phyloP scores from a whole-genome alignment of 2,113 vertebrate genomes.

The Takifugu flavidus region DNA sequence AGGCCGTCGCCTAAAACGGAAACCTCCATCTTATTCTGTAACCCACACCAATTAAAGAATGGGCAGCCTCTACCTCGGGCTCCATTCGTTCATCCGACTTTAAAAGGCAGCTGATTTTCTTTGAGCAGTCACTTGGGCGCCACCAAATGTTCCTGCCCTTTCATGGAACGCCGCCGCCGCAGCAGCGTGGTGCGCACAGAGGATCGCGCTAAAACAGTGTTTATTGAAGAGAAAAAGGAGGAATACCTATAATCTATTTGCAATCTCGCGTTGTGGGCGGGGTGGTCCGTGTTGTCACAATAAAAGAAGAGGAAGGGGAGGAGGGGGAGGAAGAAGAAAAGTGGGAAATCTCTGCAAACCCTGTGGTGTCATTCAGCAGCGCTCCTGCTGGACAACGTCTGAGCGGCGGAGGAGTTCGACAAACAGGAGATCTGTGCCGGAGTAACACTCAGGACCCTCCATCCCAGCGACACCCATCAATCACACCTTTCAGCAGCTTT shows the following conservation, averaged over 20 bases:
- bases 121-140: slow-evolving; percentile 12
- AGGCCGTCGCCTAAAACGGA: not conserved
- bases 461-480: slow-evolving; percentile 3
- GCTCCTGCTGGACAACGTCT: slow-evolving; percentile 61
- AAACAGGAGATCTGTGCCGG: slow-evolving; percentile 34
- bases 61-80: not conserved
- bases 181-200: not conserved
- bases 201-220: not conserved
- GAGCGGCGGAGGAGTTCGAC: slow-evolving; percentile 33
- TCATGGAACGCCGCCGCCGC: slow-evolving; percentile 27
- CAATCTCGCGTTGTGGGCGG: slow-evolving; percentile 37
- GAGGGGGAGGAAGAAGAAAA: slow-evolving; percentile 2
- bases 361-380: slow-evolving; percentile 62
- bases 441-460: slow-evolving; percentile 7
- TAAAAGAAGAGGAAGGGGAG: not conserved
- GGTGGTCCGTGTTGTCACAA: slow-evolving; percentile 35
- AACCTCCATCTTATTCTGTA: not conserved
- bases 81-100: slow-evolving; percentile 23
- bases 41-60: slow-evolving; percentile 3
- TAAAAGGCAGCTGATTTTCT: slow-evolving; percentile 29
- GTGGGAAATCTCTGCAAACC: slow-evolving; percentile 37
- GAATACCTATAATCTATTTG: slow-evolving; percentile 8
- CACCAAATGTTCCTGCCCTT: too few relatives aligned
- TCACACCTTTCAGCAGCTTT: slow-evolving; percentile 13
- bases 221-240: not conserved